A percentile compares a stretch with the other conserved stretches of the same genome.
Evolutionary conservation across 1,140 invertebrate genomes (phyloP).

Genomic region (Globodera rostochiensis): DNA sequence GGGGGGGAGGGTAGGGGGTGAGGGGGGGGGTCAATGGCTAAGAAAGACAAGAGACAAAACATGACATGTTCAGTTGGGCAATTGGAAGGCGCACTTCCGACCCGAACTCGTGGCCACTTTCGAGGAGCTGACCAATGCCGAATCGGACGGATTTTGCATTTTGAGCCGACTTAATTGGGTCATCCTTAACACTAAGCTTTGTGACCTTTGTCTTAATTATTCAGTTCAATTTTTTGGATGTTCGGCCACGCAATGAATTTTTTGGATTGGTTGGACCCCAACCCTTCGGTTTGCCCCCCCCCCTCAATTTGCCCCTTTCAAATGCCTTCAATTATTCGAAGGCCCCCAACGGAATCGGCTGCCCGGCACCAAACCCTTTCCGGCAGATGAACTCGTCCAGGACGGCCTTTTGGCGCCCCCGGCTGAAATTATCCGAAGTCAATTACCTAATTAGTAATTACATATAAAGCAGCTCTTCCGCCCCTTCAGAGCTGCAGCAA

Average conservation of each 20-base stretch:
- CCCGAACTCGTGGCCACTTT: conserved; percentile 37
- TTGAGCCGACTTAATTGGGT: conserved; percentile 46
- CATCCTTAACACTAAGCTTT: background rate
- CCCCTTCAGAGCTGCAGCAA: conserved; percentile 41
- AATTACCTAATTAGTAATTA: conserved; percentile 18
- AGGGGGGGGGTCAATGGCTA: background rate
- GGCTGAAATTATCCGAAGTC: conserved; percentile 37
- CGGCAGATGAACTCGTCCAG: conserved; percentile 43
- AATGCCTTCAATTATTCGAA: background rate
- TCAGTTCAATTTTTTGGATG: conserved; percentile 47
- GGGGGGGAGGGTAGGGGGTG: too few relatives aligned
- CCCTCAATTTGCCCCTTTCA: conserved; percentile 5
- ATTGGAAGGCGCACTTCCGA: conserved; percentile 45
- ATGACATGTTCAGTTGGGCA: conserved; percentile 41
- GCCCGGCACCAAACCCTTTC: conserved; percentile 44
- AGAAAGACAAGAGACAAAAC: background rate
- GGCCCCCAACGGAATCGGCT: conserved; percentile 29
- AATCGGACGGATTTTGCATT: conserved; percentile 39
- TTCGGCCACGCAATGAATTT: conserved; percentile 45
- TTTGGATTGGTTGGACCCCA: conserved; percentile 37
- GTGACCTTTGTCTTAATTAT: background rate
- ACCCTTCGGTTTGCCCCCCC: conserved; percentile 10
- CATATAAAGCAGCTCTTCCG: background rate
- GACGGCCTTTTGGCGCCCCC: conserved; percentile 34
- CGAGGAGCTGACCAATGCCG: conserved; percentile 43